phyloP scores from a whole-genome alignment of 2,797 vertebrate species.

The Amblyraja radiata region DNA sequence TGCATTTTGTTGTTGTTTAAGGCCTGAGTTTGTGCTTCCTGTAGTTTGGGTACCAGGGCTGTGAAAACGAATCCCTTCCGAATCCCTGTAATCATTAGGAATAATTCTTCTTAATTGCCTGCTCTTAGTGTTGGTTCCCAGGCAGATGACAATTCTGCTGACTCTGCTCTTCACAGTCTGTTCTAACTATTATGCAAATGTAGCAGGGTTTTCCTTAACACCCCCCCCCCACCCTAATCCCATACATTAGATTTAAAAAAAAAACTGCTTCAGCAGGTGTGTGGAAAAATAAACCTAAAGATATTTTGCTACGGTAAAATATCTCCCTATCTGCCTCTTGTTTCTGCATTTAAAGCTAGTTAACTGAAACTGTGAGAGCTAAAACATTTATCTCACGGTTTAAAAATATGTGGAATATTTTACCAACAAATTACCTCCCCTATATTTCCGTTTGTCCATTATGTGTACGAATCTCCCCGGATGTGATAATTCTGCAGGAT shows the following conservation, averaged over 20 bases:
- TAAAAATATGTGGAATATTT: neutral
- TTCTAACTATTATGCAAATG: constrained; percentile 30
- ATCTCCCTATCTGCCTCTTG: neutral
- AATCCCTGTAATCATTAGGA: constrained; percentile 24
- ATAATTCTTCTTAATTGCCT: constrained; percentile 34
- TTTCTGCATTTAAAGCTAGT: neutral
- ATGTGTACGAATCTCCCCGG: neutral
- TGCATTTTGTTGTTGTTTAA: neutral
- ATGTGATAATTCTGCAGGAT: neutral
- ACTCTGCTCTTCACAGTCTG: constrained; percentile 20
- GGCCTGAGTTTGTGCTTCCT: neutral
- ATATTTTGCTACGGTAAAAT: neutral
- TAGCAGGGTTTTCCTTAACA: neutral
- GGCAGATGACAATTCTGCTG: constrained; percentile 23
- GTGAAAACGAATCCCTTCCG: neutral
- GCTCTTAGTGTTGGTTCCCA: constrained; percentile 14
- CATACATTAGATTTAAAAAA: neutral
- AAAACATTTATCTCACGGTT: neutral
- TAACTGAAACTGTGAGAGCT: neutral
- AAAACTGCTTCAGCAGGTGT: neutral
- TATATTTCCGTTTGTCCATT: neutral
- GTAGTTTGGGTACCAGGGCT: neutral
- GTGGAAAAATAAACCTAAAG: neutral
- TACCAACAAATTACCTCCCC: too few relatives aligned
- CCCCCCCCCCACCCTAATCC: too few relatives aligned